These are phyloP conservation scores for Melanotaenia duboulayi DNA, from an alignment of 2,113 vertebrate genomes.

Conservation along the genomic window DNA sequence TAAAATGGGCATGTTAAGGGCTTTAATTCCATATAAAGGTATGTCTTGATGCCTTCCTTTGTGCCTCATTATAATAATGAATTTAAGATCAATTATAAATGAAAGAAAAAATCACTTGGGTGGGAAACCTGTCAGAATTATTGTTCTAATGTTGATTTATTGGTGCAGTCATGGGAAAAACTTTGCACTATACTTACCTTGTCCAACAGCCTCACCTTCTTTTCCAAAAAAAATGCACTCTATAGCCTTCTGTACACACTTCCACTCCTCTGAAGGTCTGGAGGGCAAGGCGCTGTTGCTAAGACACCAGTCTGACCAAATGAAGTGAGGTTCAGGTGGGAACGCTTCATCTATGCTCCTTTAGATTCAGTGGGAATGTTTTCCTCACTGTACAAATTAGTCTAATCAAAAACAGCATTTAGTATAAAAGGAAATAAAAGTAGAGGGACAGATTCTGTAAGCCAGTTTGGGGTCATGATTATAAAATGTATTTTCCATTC, in stretches of 20 bases:
- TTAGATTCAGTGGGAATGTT: conserved; percentile 8
- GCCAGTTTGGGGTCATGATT: too few relatives aligned
- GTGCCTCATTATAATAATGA: neutral
- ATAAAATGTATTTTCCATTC: too few relatives aligned
- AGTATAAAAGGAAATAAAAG: neutral
- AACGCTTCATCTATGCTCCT: conserved; percentile 6
- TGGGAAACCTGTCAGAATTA: neutral
- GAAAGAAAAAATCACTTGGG: neutral
- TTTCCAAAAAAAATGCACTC: conserved; percentile 20
- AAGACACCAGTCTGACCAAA: conserved; percentile 21
- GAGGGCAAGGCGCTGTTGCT: conserved; percentile 15
- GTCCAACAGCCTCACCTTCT: neutral
- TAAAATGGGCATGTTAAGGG: neutral
- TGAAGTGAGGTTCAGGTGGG: conserved; percentile 36
- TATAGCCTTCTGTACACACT: conserved; percentile 17
- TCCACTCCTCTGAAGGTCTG: conserved; percentile 23
- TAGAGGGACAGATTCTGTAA: too few relatives aligned
- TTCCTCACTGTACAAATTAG: neutral
- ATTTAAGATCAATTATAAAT: neutral
- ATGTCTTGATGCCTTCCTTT: neutral
- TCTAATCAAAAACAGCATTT: neutral
- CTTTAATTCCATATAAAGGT: neutral
- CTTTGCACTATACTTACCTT: neutral
- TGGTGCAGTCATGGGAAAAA: neutral
- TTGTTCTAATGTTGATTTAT: too few relatives aligned